These are phyloP conservation scores for Halocaridina rubra DNA, from an alignment of 2,888 invertebrate genomes.

Conservation along the genomic window DNA sequence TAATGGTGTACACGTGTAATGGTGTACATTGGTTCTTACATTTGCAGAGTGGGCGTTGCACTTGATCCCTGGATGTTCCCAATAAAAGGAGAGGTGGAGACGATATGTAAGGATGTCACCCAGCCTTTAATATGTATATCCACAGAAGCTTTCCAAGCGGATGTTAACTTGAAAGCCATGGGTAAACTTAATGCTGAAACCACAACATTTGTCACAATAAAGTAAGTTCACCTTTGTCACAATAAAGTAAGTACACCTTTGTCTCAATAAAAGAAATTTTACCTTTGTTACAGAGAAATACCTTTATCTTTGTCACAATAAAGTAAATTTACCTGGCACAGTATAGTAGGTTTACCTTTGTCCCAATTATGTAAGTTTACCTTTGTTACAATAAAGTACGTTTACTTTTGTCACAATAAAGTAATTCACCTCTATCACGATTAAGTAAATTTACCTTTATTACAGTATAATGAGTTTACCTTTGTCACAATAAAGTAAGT, in stretches of 20 bases:
- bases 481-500: no score
- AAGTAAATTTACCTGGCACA: no score
- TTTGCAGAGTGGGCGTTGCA: slow-evolving; percentile 71
- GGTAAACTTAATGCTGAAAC: slow-evolving; percentile 23
- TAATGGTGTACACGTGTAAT: not conserved
- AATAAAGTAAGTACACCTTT: slow-evolving; percentile 53
- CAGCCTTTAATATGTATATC: slow-evolving; percentile 74
- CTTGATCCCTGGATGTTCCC: slow-evolving; percentile 77
- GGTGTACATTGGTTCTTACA: not conserved
- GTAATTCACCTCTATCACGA: no score
- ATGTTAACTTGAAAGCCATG: slow-evolving; percentile 69
- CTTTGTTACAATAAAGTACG: no score
- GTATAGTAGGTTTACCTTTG: no score
- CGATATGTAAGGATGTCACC: slow-evolving; percentile 68
- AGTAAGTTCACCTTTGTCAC: slow-evolving; percentile 57
- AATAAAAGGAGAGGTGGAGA: slow-evolving; percentile 70
- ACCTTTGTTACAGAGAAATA: slow-evolving; percentile 54
- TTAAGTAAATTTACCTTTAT: no score
- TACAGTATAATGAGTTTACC: no score
- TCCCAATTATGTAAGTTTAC: no score
- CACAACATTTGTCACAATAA: slow-evolving; percentile 56
- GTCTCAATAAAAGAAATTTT: slow-evolving; percentile 56
- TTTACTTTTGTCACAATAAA: no score
- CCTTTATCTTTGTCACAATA: no score
- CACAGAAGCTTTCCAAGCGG: slow-evolving; percentile 74